A percentile compares a stretch with the other conserved stretches of the same genome.
Evolutionary conservation across 37 sponge, comb jelly and placozoan species (phyloP).

Genomic region (Cliona cf. orientalis): DNA sequence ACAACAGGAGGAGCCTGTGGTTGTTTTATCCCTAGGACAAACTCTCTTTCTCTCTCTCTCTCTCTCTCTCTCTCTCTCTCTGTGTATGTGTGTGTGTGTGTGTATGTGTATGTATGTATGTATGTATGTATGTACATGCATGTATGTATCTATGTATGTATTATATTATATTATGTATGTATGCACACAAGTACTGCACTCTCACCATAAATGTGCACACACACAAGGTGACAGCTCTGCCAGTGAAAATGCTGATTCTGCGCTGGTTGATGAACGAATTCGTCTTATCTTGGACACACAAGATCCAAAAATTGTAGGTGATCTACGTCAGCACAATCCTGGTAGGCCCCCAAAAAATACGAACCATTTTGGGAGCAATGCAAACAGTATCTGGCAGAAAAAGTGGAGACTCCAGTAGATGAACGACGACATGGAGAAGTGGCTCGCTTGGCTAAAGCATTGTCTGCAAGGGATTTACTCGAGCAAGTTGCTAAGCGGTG

Average conservation of each 20-base stretch:
- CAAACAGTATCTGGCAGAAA: constrained; percentile 17
- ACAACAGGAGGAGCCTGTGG: too few relatives aligned
- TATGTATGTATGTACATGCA: too few relatives aligned
- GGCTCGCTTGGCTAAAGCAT: constrained; percentile 12
- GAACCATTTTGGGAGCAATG: constrained; percentile 31
- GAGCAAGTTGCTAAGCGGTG: constrained; percentile 28
- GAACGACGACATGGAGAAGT: constrained; percentile 15
- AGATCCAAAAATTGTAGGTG: constrained; percentile 11
- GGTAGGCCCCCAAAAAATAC: constrained; percentile 14
- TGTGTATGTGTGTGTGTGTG: too few relatives aligned
- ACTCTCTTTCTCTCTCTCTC: too few relatives aligned
- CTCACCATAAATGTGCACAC: too few relatives aligned
- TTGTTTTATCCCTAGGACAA: too few relatives aligned
- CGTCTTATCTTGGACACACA: constrained; percentile 21
- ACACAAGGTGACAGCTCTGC: constrained; percentile 34
- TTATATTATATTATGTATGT: too few relatives aligned
- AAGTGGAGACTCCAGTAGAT: constrained; percentile 35
- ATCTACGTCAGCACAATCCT: constrained; percentile 25
- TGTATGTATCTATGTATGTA: too few relatives aligned
- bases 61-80: too few relatives aligned
- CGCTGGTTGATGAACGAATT: constrained; percentile 15
- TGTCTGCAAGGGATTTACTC: constrained; percentile 26
- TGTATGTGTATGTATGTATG: too few relatives aligned
- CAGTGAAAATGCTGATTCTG: neutral
- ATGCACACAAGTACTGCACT: too few relatives aligned